These are phyloP conservation scores for Eriosoma lanigerum DNA, from an alignment of 1,140 invertebrate species.

Conservation along the genomic window DNA sequence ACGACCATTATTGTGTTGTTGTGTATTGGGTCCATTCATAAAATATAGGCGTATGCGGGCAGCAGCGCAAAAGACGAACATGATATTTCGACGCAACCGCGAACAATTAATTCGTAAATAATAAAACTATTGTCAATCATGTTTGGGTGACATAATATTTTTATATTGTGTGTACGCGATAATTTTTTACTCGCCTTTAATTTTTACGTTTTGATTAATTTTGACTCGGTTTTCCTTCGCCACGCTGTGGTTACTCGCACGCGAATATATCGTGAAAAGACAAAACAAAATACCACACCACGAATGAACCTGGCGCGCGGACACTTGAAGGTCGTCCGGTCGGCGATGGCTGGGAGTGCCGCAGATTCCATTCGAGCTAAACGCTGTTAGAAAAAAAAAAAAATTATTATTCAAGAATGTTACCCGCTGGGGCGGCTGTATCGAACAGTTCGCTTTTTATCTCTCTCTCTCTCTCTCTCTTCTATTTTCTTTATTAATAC, in stretches of 20 bases:
- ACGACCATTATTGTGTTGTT: too few species aligned
- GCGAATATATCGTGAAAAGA: conserved; percentile 36
- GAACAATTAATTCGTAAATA: conserved; percentile 15
- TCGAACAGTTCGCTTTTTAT: conserved; percentile 20
- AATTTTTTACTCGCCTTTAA: not conserved
- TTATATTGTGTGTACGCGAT: too few species aligned
- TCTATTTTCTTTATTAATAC: conserved; percentile 19
- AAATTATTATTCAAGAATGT: conserved; percentile 52
- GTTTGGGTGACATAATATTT: not conserved
- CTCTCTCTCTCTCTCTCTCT: not conserved
- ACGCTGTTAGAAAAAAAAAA: conserved; percentile 27
- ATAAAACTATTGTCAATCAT: conserved; percentile 1
- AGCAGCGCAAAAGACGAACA: too few species aligned
- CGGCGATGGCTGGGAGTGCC: conserved; percentile 46
- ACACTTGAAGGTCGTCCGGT: conserved; percentile 51
- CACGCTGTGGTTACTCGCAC: too few species aligned
- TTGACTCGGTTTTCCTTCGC: conserved; percentile 5
- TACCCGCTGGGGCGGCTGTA: conserved; percentile 46
- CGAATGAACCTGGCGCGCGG: conserved; percentile 33
- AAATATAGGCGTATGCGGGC: too few species aligned
- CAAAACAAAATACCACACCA: conserved; percentile 38
- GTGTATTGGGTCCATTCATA: too few species aligned
- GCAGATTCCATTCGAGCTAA: conserved; percentile 50
- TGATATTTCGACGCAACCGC: not conserved
- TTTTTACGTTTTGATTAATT: too few species aligned